Percentiles rank a stretch among this genome's conserved stretches.
These are phyloP conservation scores for Leptothorax acervorum DNA, from an alignment of 2,888 invertebrate genomes.

Conservation along the genomic window DNA sequence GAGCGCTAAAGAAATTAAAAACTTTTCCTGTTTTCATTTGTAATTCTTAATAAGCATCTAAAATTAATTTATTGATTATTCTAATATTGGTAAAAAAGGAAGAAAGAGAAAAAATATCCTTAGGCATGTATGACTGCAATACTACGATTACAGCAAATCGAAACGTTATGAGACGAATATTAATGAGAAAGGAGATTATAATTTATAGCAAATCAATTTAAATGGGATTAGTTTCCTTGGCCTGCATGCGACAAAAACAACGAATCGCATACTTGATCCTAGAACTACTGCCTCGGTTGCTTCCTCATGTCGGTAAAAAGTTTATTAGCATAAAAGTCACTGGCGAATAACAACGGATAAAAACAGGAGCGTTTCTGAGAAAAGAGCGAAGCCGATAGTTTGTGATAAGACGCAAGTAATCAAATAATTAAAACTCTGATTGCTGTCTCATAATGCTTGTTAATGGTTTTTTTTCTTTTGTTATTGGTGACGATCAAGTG, in stretches of 20 bases:
- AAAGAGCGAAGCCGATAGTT: background rate
- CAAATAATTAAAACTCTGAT: constrained; percentile 7
- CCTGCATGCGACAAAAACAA: background rate
- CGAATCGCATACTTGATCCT: background rate
- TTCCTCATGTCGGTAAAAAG: constrained; percentile 31
- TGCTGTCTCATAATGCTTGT: background rate
- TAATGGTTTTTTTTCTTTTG: background rate
- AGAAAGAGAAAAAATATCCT: background rate
- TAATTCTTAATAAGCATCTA: background rate
- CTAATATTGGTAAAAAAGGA: background rate
- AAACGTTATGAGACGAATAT: background rate
- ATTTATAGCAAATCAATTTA: constrained; percentile 17
- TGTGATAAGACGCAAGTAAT: background rate
- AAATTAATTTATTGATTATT: background rate
- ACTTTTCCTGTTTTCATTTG: background rate
- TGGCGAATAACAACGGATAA: constrained; percentile 19
- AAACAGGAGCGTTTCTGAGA: constrained; percentile 30
- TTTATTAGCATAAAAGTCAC: background rate
- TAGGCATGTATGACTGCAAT: background rate
- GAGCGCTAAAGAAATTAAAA: background rate
- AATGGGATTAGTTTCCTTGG: constrained; percentile 3
- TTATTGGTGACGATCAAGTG: background rate
- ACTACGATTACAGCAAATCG: background rate
- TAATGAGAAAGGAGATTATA: background rate
- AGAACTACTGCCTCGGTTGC: background rate